These are phyloP conservation scores for Capitella teleta DNA, from an alignment of 1,140 invertebrate species.

Conservation along the genomic window DNA sequence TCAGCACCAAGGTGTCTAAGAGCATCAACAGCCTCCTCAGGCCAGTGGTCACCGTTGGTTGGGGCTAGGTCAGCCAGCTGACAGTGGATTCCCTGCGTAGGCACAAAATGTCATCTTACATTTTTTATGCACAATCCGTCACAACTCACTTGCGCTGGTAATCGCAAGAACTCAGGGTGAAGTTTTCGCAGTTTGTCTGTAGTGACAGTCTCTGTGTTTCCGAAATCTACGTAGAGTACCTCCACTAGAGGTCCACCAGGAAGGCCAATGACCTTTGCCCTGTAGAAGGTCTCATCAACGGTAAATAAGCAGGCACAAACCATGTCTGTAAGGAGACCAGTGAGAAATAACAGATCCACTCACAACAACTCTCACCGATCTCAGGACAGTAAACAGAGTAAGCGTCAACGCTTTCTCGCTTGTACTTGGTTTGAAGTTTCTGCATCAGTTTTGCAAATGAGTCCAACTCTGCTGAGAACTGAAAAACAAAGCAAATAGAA, in stretches of 20 bases:
- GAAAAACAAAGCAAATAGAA: neutral
- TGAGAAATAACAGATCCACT: neutral
- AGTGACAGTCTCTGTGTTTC: neutral
- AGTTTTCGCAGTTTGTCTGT: neutral
- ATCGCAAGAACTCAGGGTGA: neutral
- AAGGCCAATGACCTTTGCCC: neutral
- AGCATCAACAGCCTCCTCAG: constrained; percentile 2
- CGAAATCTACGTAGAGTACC: constrained; percentile 5
- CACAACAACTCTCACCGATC: constrained; percentile 14
- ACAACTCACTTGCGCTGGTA: neutral
- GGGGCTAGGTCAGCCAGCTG: constrained; percentile 1
- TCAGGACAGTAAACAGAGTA: constrained; percentile 24
- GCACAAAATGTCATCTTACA: neutral
- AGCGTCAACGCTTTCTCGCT: constrained; percentile 15
- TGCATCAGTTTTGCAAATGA: constrained; percentile 19
- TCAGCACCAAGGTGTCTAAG: no score
- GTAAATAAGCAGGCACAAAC: constrained; percentile 1
- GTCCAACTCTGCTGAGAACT: constrained; percentile 3
- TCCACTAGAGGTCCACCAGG: neutral
- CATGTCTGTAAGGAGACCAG: constrained; percentile 2
- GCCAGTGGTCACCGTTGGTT: neutral
- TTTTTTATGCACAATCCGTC: neutral
- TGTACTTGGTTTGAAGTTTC: constrained; percentile 20
- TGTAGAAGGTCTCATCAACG: neutral
- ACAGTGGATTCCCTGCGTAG: neutral